phyloP scores from a whole-genome alignment of 1,140 invertebrate species.

The Drosophila virilis region DNA sequence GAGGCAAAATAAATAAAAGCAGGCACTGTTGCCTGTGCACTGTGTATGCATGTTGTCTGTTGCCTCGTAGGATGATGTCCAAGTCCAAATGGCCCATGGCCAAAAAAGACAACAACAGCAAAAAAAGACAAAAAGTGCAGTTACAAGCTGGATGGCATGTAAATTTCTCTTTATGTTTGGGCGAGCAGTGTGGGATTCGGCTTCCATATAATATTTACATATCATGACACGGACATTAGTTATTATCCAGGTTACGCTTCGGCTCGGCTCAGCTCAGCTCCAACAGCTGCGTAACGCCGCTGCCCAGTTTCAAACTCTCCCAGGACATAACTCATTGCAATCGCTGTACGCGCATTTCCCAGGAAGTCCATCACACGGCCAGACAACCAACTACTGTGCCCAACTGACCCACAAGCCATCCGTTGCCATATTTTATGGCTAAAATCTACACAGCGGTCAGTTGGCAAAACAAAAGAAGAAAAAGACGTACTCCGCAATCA shows the following conservation, averaged over 20 bases:
- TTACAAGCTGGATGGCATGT: constrained; percentile 60
- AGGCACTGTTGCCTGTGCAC: constrained; percentile 10
- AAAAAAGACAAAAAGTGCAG: constrained; percentile 37
- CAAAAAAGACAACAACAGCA: constrained; percentile 27
- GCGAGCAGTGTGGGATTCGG: constrained; percentile 67
- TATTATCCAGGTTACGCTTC: constrained; percentile 57
- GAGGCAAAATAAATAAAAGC: constrained; percentile 64
- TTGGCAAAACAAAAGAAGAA: constrained; percentile 22
- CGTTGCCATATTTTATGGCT: constrained; percentile 68
- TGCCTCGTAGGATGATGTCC: constrained; percentile 48
- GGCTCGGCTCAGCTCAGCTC: neutral
- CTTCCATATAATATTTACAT: constrained; percentile 72
- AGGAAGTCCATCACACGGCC: constrained; percentile 43
- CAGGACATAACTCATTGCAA: constrained; percentile 66
- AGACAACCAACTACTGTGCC: constrained; percentile 69
- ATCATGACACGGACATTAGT: constrained; percentile 80
- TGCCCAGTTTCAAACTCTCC: constrained; percentile 42
- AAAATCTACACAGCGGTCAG: constrained; percentile 31
- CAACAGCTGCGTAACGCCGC: constrained; percentile 17
- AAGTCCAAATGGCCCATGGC: constrained; percentile 61
- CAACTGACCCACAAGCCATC: constrained; percentile 78
- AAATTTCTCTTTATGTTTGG: constrained; percentile 70
- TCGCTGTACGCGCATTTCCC: constrained; percentile 46
- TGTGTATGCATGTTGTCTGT: constrained; percentile 47
- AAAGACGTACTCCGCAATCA: constrained; percentile 9